Base-by-base conservation (phyloP, 2,113 vertebrate genomes). In the Elgaria multicarinata region DNA sequence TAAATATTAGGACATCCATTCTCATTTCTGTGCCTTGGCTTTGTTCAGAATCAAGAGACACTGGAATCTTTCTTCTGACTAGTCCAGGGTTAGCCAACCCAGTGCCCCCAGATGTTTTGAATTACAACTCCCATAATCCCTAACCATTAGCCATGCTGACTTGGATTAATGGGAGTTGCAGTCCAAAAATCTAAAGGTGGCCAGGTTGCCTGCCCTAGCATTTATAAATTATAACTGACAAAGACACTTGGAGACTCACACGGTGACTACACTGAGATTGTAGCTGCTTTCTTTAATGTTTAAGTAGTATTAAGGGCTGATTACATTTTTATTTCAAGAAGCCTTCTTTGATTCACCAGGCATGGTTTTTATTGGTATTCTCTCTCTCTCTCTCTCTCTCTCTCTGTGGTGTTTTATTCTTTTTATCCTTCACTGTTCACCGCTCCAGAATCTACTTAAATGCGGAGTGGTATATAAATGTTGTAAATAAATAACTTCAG, bases 11-110 rank as follows among this genome's bases (percentile, higher is more conserved):
- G 31, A 7, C 93, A 6, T 85, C 16, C 20, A 13, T 76, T 78
- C 69, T 67, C 64, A 83, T 69, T 31, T 6, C 13, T 67, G 80
- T 42, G 50, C 66, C 0, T 62, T 9, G 81, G 1, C 13, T 93
- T 84, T 85, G n/a, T 24, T 76, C 53, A 86, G 79, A 74, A 90
- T 72, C 53, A 91, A 93, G 86, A 91, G 87, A 83, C 72, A 14
- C 9, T 80, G 16, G 76, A 12, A 14, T 33, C 3, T 84, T 83
- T 7, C 33, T 0, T 2, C 85, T 72, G 26, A 90, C 13, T 74
- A 9, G 44, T 71, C 20, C 58, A 62, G 16, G 2, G 5, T 2
- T 22, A 62, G 58, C 2, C 58, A 20, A 62, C 58, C 20, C 58
- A 62, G 20, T 62, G 58, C 18, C 58, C 22, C 58, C 58, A 62